Evolutionary conservation across 2,113 vertebrate species (phyloP), one percentile per base, ranked within the genome.

Genomic region (Callorhinus ursinus): DNA sequence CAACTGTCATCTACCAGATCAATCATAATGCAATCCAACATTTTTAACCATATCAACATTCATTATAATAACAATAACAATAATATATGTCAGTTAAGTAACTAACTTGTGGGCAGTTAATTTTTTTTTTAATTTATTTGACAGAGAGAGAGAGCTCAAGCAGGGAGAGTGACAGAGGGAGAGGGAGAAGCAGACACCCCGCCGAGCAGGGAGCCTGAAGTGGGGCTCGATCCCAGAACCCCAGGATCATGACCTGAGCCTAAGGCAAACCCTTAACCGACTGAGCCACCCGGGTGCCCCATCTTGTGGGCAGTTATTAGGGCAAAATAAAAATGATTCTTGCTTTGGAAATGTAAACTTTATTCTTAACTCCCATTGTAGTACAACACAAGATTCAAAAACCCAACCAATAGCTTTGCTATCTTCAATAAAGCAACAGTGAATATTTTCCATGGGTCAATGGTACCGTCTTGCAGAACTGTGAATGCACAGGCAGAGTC

Each of bases 281-380:
- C 63, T 65, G 63, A 65, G 28, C 28, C 63, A 65, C 63, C 63
- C 13, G 33, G 13, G 63, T 1, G 13, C 63, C 5, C 63, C 63
- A 67, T 77, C 31, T 46, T 65, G 49, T 67, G 36, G 55, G 24
- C 4, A 72, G 1, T 42, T 49, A 15, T 33, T 87, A 63, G 55
- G 55, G 95, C 49, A 81, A 69, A 92, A 86, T 86, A 91, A 57
- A 95, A 71, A 72, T 26, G n/a, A 53, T 90, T 67, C 24, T 93
- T 67, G 46, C 21, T 31, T 90, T 95, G 39, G 39, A 88, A 90
- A 72, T 81, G 10, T 31, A 79, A 97, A 69, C 21, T 85, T 89
- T 36, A 63, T 72, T 88, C 19, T 33, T 31, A 71, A 84, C 24
- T 3, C 11, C 33, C 19, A 22, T 14, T 74, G 21, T 26, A 42